Evolutionary conservation across 1,140 invertebrate species (phyloP).

Genomic region (Caenorhabditis latens): DNA sequence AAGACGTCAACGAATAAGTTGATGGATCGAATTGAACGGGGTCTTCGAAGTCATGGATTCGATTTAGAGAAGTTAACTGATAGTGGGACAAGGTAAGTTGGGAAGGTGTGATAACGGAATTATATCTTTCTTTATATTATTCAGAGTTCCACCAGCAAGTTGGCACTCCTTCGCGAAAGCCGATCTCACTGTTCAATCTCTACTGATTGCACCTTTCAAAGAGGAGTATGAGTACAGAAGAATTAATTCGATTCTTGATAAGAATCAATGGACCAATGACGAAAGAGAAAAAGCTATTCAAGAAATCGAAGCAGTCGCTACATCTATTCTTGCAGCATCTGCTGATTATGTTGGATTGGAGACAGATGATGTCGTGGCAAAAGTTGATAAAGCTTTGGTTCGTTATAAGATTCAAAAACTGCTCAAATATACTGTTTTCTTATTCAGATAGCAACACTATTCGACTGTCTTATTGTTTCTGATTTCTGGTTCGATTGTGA

Average conservation of each 20-base stretch:
- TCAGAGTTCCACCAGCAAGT: slow-evolving; percentile 69
- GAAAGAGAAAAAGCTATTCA: background rate
- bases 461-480: slow-evolving; percentile 15
- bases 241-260: slow-evolving; percentile 65
- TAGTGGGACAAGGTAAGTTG: background rate
- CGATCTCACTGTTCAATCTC: slow-evolving; percentile 62
- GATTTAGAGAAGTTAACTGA: background rate
- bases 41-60: slow-evolving; percentile 17
- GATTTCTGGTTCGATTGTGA: slow-evolving; percentile 43
- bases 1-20: slow-evolving; percentile 13
- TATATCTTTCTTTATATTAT: no score
- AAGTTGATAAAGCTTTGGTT: slow-evolving; percentile 23
- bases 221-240: slow-evolving; percentile 56
- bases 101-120: no score
- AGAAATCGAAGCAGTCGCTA: slow-evolving; percentile 40
- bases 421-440: background rate
- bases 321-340: slow-evolving; percentile 51
- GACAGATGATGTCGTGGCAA: slow-evolving; percentile 8
- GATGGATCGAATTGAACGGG: slow-evolving; percentile 2
- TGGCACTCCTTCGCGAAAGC: slow-evolving; percentile 70
- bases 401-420: background rate
- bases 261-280: slow-evolving; percentile 51
- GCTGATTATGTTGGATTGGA: slow-evolving; percentile 38
- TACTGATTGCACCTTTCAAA: slow-evolving; percentile 67
- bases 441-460: background rate